A percentile compares a stretch with the other conserved stretches of the same genome.
phyloP scores from a whole-genome alignment of 2,888 invertebrate genomes.

The Nymphalis c-album region DNA sequence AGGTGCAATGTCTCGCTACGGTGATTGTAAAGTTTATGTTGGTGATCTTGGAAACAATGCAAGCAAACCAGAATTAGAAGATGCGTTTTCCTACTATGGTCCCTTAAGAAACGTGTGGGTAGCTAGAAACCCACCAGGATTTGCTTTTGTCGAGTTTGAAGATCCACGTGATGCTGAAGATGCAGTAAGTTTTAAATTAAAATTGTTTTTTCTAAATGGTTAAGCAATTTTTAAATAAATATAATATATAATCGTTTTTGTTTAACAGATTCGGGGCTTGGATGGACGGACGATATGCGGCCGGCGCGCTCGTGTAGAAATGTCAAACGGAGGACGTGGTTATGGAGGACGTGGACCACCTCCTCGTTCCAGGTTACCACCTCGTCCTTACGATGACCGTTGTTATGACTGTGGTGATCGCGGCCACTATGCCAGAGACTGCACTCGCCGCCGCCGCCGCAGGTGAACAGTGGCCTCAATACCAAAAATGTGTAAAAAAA shows the following conservation, averaged over 20 bases:
- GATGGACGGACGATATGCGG: conserved; percentile 94
- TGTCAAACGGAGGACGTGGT: conserved; percentile 91
- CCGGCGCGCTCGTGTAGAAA: conserved; percentile 93
- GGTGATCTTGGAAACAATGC: conserved; percentile 96
- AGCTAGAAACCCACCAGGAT: conserved; percentile 97
- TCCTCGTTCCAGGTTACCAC: conserved; percentile 82
- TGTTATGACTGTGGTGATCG: conserved; percentile 97
- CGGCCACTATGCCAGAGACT: conserved; percentile 96
- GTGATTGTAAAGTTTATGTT: conserved; percentile 97
- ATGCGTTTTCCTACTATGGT: conserved; percentile 95
- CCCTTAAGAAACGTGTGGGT: conserved; percentile 97
- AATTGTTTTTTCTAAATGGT: no score
- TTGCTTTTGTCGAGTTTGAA: conserved; percentile 97
- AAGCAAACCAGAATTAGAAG: conserved; percentile 95
- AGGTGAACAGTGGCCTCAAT: conserved; percentile 55
- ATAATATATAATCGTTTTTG: not conserved
- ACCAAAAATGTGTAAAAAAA: conserved; percentile 40
- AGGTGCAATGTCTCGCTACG: conserved; percentile 86
- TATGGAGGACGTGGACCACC: conserved; percentile 82
- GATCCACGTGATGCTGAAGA: conserved; percentile 96
- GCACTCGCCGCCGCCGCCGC: conserved; percentile 86
- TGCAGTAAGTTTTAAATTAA: conserved; percentile 83
- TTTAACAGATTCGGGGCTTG: conserved; percentile 76
- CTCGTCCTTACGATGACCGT: conserved; percentile 94
- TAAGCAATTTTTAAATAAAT: not conserved